Evolutionary conservation across 2,888 invertebrate genomes (phyloP).

Genomic region (Plemyria rubiginata): DNA sequence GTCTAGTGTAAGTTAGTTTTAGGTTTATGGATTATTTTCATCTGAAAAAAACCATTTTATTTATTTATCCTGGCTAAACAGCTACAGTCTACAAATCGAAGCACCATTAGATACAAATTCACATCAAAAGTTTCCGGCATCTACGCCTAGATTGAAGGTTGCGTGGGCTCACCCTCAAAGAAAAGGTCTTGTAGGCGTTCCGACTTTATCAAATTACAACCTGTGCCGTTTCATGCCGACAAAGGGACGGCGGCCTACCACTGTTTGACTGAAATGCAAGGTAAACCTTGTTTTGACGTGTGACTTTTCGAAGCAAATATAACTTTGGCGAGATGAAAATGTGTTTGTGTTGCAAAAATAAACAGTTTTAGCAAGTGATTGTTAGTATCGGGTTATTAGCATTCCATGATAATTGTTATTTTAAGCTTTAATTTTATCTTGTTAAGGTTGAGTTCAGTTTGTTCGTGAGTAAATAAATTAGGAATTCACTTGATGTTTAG

Average conservation of each 20-base stretch:
- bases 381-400: not conserved
- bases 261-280: constrained; percentile 50
- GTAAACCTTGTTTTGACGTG: constrained; percentile 50
- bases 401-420: not conserved
- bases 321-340: constrained; percentile 22
- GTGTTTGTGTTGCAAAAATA: constrained; percentile 26
- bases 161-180: constrained; percentile 79
- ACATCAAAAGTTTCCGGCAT: constrained; percentile 50
- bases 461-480: not conserved
- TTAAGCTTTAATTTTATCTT: not conserved
- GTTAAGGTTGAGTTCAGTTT: no score
- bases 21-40: no score
- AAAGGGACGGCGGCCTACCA: constrained; percentile 71
- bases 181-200: constrained; percentile 79
- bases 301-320: constrained; percentile 42
- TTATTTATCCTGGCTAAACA: no score
- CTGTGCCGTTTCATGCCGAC: constrained; percentile 82
- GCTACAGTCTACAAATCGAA: constrained; percentile 2
- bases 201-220: constrained; percentile 84
- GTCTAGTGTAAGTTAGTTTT: no score
- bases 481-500: no score
- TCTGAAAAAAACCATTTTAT: no score
- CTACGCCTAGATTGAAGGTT: constrained; percentile 62
- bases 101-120: constrained; percentile 14
- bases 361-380: constrained; percentile 17